Percentiles rank a stretch among this genome's conserved stretches.
Evolutionary conservation across 2,113 vertebrate genomes (phyloP).

Genomic region (Furnarius figulus): DNA sequence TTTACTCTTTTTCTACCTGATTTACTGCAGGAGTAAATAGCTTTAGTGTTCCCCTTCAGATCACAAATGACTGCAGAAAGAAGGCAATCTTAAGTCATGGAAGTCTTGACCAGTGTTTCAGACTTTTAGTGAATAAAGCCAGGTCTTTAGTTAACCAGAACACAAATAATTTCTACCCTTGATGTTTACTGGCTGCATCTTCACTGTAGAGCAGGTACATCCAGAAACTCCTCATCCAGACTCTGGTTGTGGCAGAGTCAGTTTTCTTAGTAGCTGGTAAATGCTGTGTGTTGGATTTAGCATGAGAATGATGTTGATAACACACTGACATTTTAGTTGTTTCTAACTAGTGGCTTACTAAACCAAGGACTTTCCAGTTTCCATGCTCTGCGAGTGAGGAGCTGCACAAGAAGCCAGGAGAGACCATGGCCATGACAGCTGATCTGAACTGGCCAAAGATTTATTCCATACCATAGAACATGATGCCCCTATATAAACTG

Average conservation of each 20-base stretch:
- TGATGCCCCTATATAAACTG: background rate
- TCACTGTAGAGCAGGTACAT: background rate
- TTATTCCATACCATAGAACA: background rate
- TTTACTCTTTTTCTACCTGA: background rate
- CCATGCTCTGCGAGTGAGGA: background rate
- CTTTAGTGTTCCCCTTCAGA: background rate
- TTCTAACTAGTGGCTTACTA: background rate
- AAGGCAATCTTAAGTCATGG: background rate
- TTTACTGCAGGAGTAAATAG: background rate
- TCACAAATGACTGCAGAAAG: background rate
- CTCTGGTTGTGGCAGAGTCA: background rate
- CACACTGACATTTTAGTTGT: background rate
- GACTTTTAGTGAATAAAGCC: background rate
- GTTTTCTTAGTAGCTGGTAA: background rate
- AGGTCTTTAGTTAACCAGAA: background rate
- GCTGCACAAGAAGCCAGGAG: background rate
- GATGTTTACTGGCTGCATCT: background rate
- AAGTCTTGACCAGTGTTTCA: background rate
- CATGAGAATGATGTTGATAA: background rate
- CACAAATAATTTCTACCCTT: background rate
- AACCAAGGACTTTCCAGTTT: background rate
- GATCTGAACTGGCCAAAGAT: background rate
- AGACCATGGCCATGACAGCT: background rate
- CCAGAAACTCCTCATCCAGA: background rate
- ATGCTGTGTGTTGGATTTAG: background rate